Conservation (phyloP, 2,113 vertebrate species). For the Dolichotis patagonum region DNA sequence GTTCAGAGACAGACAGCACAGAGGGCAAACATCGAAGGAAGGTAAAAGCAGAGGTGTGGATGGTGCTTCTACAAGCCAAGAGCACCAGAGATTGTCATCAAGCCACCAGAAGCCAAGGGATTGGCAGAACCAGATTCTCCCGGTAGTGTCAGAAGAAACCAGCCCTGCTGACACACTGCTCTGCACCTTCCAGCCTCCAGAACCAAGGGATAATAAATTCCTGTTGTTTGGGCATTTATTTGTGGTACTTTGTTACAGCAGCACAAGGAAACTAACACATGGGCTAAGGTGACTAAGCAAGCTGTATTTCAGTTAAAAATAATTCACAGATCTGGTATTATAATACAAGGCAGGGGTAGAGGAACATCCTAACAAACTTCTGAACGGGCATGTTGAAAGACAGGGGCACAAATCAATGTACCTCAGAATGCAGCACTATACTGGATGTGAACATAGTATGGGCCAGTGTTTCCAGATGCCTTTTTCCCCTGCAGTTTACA, state of each 20-base stretch:
- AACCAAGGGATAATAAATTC: not conserved
- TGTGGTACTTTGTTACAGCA: not conserved
- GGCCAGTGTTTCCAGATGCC: not conserved
- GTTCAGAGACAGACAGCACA: not conserved
- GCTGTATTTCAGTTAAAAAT: not conserved
- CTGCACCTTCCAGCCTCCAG: not conserved
- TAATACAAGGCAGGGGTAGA: not conserved
- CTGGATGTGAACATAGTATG: fast-evolving
- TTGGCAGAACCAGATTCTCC: not conserved
- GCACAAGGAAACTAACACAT: not conserved
- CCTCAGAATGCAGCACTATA: fast-evolving
- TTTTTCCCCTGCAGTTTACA: not conserved
- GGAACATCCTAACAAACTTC: not conserved
- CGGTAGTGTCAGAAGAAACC: not conserved
- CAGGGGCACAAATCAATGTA: fast-evolving
- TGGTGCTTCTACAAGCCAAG: not conserved
- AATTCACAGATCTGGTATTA: not conserved
- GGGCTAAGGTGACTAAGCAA: not conserved
- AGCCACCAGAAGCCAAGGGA: too few species aligned
- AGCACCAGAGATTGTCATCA: not conserved
- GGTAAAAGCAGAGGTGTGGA: too few species aligned
- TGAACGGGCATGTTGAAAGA: not conserved
- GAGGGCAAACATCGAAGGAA: fast-evolving
- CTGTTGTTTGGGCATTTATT: not conserved
- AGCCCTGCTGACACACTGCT: not conserved